phyloP scores from a whole-genome alignment of 2,888 invertebrate genomes.

The Orthonevra nobilis region DNA sequence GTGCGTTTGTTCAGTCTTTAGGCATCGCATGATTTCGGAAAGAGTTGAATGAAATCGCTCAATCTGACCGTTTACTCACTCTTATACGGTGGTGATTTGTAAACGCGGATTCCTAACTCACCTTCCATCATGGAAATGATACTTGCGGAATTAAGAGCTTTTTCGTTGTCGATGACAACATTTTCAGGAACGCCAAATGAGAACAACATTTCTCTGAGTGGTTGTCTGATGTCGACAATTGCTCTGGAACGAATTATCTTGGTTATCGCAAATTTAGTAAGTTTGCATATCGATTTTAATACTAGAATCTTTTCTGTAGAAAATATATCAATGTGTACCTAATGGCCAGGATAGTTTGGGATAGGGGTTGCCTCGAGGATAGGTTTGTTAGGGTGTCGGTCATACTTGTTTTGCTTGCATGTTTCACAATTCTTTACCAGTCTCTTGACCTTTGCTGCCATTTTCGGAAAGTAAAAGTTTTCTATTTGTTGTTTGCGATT shows the following conservation, averaged over 20 bases:
- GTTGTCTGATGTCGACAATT: not conserved
- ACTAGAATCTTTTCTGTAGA: constrained; percentile 22
- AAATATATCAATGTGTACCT: constrained; percentile 9
- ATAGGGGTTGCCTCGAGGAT: constrained; percentile 22
- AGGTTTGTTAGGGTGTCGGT: constrained; percentile 25
- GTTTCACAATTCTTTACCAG: constrained; percentile 35
- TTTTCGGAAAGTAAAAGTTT: no score
- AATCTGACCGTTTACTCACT: constrained; percentile 49
- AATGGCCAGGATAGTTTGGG: constrained; percentile 12
- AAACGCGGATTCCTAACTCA: constrained; percentile 28
- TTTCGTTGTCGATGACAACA: constrained; percentile 49
- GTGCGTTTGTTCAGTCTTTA: constrained; percentile 8
- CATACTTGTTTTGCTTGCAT: constrained; percentile 22
- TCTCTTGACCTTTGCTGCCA: no score
- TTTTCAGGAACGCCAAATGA: constrained; percentile 38
- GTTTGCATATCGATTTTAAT: constrained; percentile 10
- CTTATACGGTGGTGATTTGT: constrained; percentile 9
- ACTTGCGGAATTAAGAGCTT: constrained; percentile 11
- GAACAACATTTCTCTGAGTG: constrained; percentile 52
- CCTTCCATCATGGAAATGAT: constrained; percentile 9
- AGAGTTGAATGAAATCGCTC: constrained; percentile 63
- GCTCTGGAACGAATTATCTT: constrained; percentile 12
- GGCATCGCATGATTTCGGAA: constrained; percentile 58
- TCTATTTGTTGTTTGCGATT: constrained; percentile 19
- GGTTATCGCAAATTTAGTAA: constrained; percentile 27